Conservation (phyloP, 2,888 invertebrate species). For the Nemotelus pantherinus region DNA sequence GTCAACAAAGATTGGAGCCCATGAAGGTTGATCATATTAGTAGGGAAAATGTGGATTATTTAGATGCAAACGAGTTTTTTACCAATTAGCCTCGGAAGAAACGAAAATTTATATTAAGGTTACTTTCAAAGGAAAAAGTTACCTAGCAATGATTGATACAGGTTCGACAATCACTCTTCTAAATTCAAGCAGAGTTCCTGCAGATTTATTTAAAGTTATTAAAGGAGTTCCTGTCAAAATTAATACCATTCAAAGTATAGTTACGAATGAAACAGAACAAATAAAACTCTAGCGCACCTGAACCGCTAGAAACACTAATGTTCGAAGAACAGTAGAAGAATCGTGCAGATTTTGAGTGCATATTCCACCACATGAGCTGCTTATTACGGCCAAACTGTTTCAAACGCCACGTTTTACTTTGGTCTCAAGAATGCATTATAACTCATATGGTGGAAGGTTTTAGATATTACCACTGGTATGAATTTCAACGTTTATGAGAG, state of each 20-base stretch:
- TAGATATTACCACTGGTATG: no score
- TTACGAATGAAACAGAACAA: slow-evolving; percentile 39
- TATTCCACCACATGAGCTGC: no score
- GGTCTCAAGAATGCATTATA: no score
- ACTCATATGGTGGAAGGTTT: no score
- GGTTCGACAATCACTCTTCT: slow-evolving; percentile 37
- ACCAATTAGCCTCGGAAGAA: slow-evolving; percentile 42
- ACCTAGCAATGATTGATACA: slow-evolving; percentile 44
- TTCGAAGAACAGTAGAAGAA: no score
- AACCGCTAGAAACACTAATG: no score
- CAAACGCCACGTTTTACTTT: no score
- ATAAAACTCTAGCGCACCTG: no score
- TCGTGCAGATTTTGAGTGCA: no score
- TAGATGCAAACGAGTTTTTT: slow-evolving; percentile 43
- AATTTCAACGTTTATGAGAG: no score
- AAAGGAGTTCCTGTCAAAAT: slow-evolving; percentile 35
- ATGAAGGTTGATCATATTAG: slow-evolving; percentile 11
- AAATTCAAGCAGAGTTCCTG: no score
- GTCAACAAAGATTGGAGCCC: not conserved
- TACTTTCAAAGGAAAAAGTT: slow-evolving; percentile 13
- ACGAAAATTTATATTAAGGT: slow-evolving; percentile 40
- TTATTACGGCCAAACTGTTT: no score
- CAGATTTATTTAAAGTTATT: not conserved
- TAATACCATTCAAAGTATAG: slow-evolving; percentile 46
- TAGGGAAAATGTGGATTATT: slow-evolving; percentile 3